Conservation (phyloP, 2,888 invertebrate genomes). For the Drosophila melanosoma region DNA sequence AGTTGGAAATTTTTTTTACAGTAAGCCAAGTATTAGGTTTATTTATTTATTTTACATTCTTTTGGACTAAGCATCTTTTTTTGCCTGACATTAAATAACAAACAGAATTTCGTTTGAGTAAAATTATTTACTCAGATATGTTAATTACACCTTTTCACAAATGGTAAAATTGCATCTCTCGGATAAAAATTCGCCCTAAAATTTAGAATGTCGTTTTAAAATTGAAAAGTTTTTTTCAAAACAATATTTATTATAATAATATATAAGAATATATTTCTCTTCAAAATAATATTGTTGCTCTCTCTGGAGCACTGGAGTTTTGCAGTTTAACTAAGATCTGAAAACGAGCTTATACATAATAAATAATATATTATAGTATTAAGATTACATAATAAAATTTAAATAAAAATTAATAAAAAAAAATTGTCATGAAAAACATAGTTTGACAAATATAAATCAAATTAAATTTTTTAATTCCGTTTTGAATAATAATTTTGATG, state of each 20-base stretch:
- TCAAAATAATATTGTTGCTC: not conserved
- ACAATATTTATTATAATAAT: not conserved
- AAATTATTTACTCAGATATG: not conserved
- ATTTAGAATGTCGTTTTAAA: not conserved
- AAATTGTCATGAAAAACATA: too few relatives aligned
- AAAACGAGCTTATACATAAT: too few relatives aligned
- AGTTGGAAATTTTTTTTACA: slow-evolving; percentile 83
- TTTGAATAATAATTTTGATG: not conserved
- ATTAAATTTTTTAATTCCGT: too few relatives aligned
- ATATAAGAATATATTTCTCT: not conserved
- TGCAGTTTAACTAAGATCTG: not conserved
- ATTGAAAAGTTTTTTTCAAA: not conserved
- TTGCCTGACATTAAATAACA: slow-evolving; percentile 38
- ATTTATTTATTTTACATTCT: slow-evolving; percentile 38
- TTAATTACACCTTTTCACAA: not conserved
- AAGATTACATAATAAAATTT: too few relatives aligned
- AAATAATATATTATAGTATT: too few relatives aligned
- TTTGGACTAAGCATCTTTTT: slow-evolving; percentile 47
- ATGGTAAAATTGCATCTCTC: not conserved
- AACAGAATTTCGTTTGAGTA: slow-evolving; percentile 62
- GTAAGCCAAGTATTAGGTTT: slow-evolving; percentile 61
- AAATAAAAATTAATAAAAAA: too few relatives aligned
- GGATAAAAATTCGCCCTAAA: not conserved
- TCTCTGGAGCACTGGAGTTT: not conserved
- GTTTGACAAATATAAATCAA: too few relatives aligned